These are phyloP conservation scores for Caenorhabditis imperialis DNA, from an alignment of 2,888 invertebrate genomes.

Conservation along the genomic window DNA sequence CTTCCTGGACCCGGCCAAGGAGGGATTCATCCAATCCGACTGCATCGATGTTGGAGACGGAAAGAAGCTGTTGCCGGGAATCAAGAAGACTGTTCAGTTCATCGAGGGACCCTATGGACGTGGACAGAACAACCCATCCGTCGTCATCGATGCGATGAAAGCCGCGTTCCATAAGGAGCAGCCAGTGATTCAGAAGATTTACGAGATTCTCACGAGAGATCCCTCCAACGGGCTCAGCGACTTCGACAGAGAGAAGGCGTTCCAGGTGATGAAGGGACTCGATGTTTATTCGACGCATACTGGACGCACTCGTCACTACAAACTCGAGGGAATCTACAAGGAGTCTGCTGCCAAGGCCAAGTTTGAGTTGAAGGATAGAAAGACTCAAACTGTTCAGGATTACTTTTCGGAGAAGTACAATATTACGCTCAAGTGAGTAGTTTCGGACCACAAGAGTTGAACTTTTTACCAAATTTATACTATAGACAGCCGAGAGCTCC, in stretches of 20 bases:
- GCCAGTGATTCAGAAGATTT: slow-evolving; percentile 36
- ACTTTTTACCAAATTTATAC: too few species aligned
- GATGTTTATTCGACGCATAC: slow-evolving; percentile 18
- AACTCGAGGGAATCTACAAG: slow-evolving; percentile 31
- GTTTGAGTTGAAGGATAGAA: slow-evolving; percentile 14
- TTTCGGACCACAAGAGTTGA: too few species aligned
- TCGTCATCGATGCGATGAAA: slow-evolving; percentile 63
- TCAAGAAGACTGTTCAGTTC: slow-evolving; percentile 48
- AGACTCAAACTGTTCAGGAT: neutral
- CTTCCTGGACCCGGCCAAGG: slow-evolving; percentile 20
- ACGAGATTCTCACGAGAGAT: slow-evolving; percentile 1
- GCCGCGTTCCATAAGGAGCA: slow-evolving; percentile 57
- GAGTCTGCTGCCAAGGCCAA: neutral
- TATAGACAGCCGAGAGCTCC: too few species aligned
- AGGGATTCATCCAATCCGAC: slow-evolving; percentile 40
- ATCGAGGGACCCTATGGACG: slow-evolving; percentile 57
- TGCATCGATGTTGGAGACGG: slow-evolving; percentile 53
- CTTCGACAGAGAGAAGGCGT: slow-evolving; percentile 10
- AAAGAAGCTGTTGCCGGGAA: slow-evolving; percentile 52
- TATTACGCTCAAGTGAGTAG: too few species aligned
- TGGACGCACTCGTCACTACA: slow-evolving; percentile 12
- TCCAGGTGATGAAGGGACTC: slow-evolving; percentile 46
- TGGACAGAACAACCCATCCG: slow-evolving; percentile 46
- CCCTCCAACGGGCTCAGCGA: neutral
- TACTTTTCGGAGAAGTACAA: slow-evolving; percentile 51